Evolutionary conservation across 1,140 invertebrate genomes (phyloP).

Genomic region (Copidosoma floridanum): DNA sequence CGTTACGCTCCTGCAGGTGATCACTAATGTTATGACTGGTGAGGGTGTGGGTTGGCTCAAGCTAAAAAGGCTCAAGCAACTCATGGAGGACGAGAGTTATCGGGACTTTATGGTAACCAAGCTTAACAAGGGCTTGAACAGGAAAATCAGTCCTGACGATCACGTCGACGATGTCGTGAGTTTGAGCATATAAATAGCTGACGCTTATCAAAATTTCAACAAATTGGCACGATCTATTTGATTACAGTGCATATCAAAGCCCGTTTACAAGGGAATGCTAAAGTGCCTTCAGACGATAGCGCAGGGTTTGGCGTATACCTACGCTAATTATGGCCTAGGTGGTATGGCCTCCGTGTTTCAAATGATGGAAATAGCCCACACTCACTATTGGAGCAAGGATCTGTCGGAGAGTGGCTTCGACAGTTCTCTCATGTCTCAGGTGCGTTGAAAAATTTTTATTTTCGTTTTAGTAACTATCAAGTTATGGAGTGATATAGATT

Average conservation of each 20-base stretch:
- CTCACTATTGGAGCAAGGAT: constrained; percentile 96
- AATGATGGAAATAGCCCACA: constrained; percentile 96
- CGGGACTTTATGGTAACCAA: constrained; percentile 93
- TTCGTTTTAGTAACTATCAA: too few species aligned
- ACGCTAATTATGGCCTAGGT: constrained; percentile 88
- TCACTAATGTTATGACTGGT: constrained; percentile 88
- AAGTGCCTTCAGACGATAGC: constrained; percentile 88
- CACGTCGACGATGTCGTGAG: constrained; percentile 97
- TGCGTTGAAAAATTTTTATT: too few species aligned
- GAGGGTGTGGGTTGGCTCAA: constrained; percentile 98
- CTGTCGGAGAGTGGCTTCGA: constrained; percentile 61
- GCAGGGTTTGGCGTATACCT: constrained; percentile 88
- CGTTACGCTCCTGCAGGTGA: constrained; percentile 61
- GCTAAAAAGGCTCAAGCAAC: constrained; percentile 87
- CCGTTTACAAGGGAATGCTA: constrained; percentile 95
- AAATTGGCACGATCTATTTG: background rate
- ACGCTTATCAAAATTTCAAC: background rate
- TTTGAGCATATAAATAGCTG: too few species aligned
- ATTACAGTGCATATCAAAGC: constrained; percentile 77
- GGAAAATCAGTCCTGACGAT: constrained; percentile 91
- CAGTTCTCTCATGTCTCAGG: constrained; percentile 58
- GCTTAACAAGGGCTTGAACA: constrained; percentile 90
- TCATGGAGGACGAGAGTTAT: constrained; percentile 99
- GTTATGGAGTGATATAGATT: too few species aligned
- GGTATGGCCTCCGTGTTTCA: constrained; percentile 98